Evolutionary conservation across 2,113 vertebrate species (phyloP).

Genomic region (Panthera tigris): DNA sequence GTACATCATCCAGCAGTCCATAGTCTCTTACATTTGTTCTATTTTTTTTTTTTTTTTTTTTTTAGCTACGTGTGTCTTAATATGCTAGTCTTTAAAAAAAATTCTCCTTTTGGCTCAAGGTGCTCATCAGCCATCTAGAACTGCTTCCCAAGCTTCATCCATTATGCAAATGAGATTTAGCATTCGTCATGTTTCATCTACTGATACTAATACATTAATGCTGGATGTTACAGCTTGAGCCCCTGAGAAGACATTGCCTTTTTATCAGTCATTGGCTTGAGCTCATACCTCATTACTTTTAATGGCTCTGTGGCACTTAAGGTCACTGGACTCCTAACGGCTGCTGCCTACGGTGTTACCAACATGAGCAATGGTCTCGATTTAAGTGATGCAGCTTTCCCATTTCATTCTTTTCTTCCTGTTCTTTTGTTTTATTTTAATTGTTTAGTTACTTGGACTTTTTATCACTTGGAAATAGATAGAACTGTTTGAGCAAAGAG

Average conservation of each 20-base stretch:
- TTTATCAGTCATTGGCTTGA: slow-evolving; percentile 76
- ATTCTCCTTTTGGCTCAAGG: slow-evolving; percentile 80
- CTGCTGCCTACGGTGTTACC: slow-evolving; percentile 44
- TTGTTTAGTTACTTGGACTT: not conserved
- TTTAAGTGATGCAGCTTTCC: not conserved
- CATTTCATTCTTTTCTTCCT: not conserved
- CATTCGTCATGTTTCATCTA: slow-evolving; percentile 81
- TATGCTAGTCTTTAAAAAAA: slow-evolving; percentile 21
- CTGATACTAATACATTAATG: slow-evolving; percentile 81
- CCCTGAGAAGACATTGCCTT: slow-evolving; percentile 73
- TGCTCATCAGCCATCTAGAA: slow-evolving; percentile 84
- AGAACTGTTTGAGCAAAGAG: not conserved
- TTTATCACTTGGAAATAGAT: slow-evolving; percentile 21
- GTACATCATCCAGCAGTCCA: slow-evolving; percentile 21
- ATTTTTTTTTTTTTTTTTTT: not conserved
- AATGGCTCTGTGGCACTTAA: slow-evolving; percentile 73
- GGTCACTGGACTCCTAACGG: slow-evolving; percentile 72
- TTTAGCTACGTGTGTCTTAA: not conserved
- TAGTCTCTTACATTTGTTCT: slow-evolving; percentile 34
- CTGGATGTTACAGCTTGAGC: slow-evolving; percentile 70
- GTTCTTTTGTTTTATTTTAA: slow-evolving; percentile 16
- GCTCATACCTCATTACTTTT: slow-evolving; percentile 80
- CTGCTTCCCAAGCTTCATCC: slow-evolving; percentile 75
- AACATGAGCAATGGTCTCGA: slow-evolving; percentile 45
- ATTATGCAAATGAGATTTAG: slow-evolving; percentile 84